These are phyloP conservation scores for Venustoraphidia nigricollis DNA, from an alignment of 2,888 invertebrate species.

Conservation along the genomic window DNA sequence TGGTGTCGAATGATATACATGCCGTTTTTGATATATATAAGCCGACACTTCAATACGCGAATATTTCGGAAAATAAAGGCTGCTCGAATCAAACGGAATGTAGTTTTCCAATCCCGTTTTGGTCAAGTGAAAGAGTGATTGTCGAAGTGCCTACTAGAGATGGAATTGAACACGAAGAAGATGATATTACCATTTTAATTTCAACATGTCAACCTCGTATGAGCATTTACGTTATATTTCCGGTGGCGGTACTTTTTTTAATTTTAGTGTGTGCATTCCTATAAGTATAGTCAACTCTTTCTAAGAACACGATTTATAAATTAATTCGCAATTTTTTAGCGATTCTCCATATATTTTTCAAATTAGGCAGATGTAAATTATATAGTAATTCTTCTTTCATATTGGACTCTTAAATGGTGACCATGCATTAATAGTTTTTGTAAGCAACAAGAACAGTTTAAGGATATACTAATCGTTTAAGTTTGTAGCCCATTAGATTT, in stretches of 20 bases:
- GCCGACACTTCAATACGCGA: slow-evolving; percentile 65
- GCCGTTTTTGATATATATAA: slow-evolving; percentile 74
- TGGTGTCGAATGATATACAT: slow-evolving; percentile 64
- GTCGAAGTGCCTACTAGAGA: slow-evolving; percentile 72
- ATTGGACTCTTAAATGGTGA: too few relatives aligned
- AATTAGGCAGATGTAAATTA: too few relatives aligned
- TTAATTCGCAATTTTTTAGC: background rate
- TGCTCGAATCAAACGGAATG: slow-evolving; percentile 68
- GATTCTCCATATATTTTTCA: too few relatives aligned
- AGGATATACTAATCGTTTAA: too few relatives aligned
- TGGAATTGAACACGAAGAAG: slow-evolving; percentile 61
- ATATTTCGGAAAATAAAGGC: slow-evolving; percentile 44
- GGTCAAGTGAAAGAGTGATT: slow-evolving; percentile 64
- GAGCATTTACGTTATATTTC: slow-evolving; percentile 65
- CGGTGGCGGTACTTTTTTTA: slow-evolving; percentile 56
- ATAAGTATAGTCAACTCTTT: slow-evolving; percentile 28
- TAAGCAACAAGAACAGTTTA: too few relatives aligned
- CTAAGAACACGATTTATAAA: background rate
- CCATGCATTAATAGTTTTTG: too few relatives aligned
- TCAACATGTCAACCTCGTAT: slow-evolving; percentile 70
- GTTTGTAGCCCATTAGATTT: too few relatives aligned
- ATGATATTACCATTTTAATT: slow-evolving; percentile 52
- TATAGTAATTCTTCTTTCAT: too few relatives aligned
- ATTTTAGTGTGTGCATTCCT: slow-evolving; percentile 70
- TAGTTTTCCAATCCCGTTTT: slow-evolving; percentile 52